Base-by-base conservation (phyloP, 2,113 vertebrate species). In the Elephantulus edwardii region DNA sequence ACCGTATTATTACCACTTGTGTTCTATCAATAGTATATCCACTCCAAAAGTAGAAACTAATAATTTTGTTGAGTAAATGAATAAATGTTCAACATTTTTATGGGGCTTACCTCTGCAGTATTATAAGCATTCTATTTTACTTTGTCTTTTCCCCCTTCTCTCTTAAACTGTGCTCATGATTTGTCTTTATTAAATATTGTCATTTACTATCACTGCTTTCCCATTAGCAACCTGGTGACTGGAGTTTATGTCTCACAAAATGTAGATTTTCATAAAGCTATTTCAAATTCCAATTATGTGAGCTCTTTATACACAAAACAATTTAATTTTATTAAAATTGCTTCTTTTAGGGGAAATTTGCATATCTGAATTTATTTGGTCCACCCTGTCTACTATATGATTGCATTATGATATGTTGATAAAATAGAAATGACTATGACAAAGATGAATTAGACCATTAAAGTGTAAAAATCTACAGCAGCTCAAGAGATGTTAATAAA, bases 391-490 rank as follows among this genome's bases (percentile, higher is more conserved):
- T 89, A 50, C 89, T 50, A 89, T 54, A 75, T 19, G 89, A 33
- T 33, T 94, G 62, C 44, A 30, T 84, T 81, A 58, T 22, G 72
- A 40, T 90, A 75, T 81, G 62, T 62, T 90, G 76, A 60, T 50
- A 68, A 79, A 24, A 17, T 79, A 56, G 22, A 85, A 86, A 75
- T 75, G 33, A 35, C 26, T 82, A 56, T 85, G 26, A 33, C 56
- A 82, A 90, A 94, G 70, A 88, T 90, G 66, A 90, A 91, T 77
- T 89, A 81, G 62, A 48, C 44, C 30, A 80, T 87, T 95, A 86
- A 91, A 83, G 83, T 86, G 3, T 90, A 89, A 66, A 94, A 86
- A 66, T 35, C 17, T 92, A 33, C 48, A 94, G 33, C 9, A 16
- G 30, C 66, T 91, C 56, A 83, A 83, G 93, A 83, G 62, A 66